Evolutionary conservation across 2,888 invertebrate species (phyloP).

Genomic region (Stomorhina lunata): DNA sequence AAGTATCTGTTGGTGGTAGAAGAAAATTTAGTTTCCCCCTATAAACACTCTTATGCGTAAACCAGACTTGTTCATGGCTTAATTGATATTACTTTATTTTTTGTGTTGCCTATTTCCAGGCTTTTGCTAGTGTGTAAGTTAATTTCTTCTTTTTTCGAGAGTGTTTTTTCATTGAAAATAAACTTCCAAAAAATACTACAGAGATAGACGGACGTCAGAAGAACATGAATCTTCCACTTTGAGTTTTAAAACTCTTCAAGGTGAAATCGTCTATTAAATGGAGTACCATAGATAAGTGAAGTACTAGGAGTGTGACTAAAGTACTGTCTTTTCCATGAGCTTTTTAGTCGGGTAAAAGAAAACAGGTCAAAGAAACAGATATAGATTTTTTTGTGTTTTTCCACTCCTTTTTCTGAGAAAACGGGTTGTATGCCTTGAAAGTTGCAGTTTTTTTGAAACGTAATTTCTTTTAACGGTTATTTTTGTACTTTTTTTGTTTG

Average conservation of each 20-base stretch:
- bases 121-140: too few relatives aligned
- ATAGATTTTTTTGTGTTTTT: background rate
- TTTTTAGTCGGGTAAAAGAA: background rate
- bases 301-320: background rate
- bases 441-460: slow-evolving; percentile 28
- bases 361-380: slow-evolving; percentile 16
- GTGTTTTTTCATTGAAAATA: too few relatives aligned
- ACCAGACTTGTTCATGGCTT: too few relatives aligned
- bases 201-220: slow-evolving; percentile 41
- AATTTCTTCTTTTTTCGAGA: too few relatives aligned
- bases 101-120: too few relatives aligned
- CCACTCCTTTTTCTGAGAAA: background rate
- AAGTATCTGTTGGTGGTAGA: too few relatives aligned
- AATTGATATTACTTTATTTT: too few relatives aligned
- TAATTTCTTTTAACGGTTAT: slow-evolving; percentile 21
- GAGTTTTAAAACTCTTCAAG: slow-evolving; percentile 18
- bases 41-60: too few relatives aligned
- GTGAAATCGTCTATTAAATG: slow-evolving; percentile 45
- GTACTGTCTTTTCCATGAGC: too few relatives aligned
- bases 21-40: too few relatives aligned
- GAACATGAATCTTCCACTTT: slow-evolving; percentile 7
- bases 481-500: background rate
- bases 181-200: background rate
- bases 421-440: slow-evolving; percentile 5
- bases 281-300: slow-evolving; percentile 30